These are phyloP conservation scores for Zapornia atra DNA, from an alignment of 2,113 vertebrate species.

Conservation along the genomic window DNA sequence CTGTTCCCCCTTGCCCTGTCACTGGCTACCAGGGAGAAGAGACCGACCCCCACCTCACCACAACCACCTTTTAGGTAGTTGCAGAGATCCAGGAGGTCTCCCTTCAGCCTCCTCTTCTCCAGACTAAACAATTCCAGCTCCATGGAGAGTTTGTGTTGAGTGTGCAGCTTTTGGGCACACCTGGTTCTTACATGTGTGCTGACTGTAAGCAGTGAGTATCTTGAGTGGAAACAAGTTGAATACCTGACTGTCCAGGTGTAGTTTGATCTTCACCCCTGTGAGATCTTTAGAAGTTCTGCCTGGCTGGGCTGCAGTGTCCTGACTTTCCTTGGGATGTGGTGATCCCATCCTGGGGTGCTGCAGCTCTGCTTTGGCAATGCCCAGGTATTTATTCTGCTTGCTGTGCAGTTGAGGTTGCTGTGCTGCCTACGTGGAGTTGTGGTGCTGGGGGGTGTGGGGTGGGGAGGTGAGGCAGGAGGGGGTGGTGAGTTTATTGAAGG, in stretches of 20 bases:
- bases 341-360: neutral
- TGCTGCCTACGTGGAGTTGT: neutral
- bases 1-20: too few relatives aligned
- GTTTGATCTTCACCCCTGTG: accelerated
- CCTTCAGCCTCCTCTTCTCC: too few relatives aligned
- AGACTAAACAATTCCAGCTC: too few relatives aligned
- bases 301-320: neutral
- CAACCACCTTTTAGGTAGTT: too few relatives aligned
- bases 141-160: neutral
- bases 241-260: neutral
- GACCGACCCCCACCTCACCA: too few relatives aligned
- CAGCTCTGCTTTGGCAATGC: neutral
- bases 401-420: neutral
- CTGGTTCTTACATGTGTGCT: accelerated
- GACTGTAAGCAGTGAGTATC: accelerated
- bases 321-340: accelerated
- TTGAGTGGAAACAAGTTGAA: accelerated
- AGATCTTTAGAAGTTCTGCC: neutral
- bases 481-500: neutral
- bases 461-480: accelerated
- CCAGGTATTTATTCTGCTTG: neutral
- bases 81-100: too few relatives aligned
- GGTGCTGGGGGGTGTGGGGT: neutral
- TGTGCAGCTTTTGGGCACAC: neutral
- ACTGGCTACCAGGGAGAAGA: too few relatives aligned